Base-by-base conservation (phyloP, 2,113 vertebrate genomes). In the Anhinga anhinga region DNA sequence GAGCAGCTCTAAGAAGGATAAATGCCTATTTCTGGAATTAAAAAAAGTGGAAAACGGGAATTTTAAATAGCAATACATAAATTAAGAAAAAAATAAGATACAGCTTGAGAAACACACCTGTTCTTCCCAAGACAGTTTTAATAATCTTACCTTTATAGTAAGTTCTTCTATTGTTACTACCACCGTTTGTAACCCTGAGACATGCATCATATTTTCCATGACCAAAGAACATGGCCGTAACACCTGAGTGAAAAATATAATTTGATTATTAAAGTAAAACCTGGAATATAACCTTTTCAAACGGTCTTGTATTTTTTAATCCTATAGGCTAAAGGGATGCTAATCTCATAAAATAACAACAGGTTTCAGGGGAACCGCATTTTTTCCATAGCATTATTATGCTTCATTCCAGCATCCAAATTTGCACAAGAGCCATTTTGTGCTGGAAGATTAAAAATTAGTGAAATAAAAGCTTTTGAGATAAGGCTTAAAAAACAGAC, bases 201-300 rank as follows among this genome's bases (percentile, higher is more conserved):
- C 76, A 38, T 97, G 97, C 17, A 93, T 88, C 93, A 90, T 98
- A 61, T 98, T 99, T 96, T 99, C 98, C 98, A 99, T 93, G 85
- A 97, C 93, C 50, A 99, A 98, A 9, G 99, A 99, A 93, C 99
- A 99, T 0, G 99, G 99, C 6, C 97, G 97, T 83, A 99, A 93
- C 40, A 99, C 99, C 99, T 99, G 73, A 85, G 59, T 17, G 15
- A 81, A 92, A 87, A 90, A 44, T 7, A 9, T 22, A 3, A 52
- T 38, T 74, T 13, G 6, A 42, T 87, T 47, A 72, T 34, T 79
- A 56, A 79, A 4, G 3, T 32, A 67, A 86, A 7, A 82, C 20
- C 23, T 70, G 38, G 7, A 62, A 74, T 40, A 5, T 5, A 49
- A 62, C 9, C 6, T 86, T 86, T 55, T 19, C 19, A 42, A 61